phyloP scores from a whole-genome alignment of 2,888 invertebrate species.

The Coenonympha glycerion region DNA sequence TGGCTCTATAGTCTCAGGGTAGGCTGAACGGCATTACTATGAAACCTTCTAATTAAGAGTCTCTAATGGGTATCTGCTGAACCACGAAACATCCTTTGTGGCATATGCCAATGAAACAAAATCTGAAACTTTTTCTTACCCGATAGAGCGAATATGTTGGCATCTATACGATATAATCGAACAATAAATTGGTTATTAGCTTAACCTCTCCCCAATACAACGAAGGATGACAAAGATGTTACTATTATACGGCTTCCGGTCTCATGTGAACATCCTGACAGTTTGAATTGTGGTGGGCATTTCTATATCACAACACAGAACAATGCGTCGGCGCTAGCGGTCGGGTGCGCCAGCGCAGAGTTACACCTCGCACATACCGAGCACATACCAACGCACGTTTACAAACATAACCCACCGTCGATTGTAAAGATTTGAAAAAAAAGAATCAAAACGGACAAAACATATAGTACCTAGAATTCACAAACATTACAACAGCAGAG shows the following conservation, averaged over 20 bases:
- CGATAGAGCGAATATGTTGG: no score
- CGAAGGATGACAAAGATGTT: conserved; percentile 38
- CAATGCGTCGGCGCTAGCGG: conserved; percentile 53
- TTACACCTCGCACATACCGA: conserved; percentile 34
- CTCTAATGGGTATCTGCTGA: no score
- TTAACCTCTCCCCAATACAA: conserved; percentile 25
- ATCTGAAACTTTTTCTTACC: no score
- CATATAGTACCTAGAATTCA: conserved; percentile 57
- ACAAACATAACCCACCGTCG: conserved; percentile 61
- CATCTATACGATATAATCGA: no score
- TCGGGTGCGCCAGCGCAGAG: no score
- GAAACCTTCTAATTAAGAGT: no score
- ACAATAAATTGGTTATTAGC: no score
- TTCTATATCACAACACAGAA: conserved; percentile 52
- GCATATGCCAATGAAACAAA: no score
- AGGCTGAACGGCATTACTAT: no score
- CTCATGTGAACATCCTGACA: conserved; percentile 50
- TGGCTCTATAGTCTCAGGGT: no score
- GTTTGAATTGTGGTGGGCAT: conserved; percentile 48
- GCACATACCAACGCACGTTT: conserved; percentile 53
- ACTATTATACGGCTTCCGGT: conserved; percentile 43
- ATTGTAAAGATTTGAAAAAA: conserved; percentile 67
- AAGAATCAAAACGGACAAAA: conserved; percentile 69
- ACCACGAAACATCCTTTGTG: no score
- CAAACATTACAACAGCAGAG: conserved; percentile 49